These are phyloP conservation scores for Argyra leucocephala DNA, from an alignment of 2,888 invertebrate species.

Conservation along the genomic window DNA sequence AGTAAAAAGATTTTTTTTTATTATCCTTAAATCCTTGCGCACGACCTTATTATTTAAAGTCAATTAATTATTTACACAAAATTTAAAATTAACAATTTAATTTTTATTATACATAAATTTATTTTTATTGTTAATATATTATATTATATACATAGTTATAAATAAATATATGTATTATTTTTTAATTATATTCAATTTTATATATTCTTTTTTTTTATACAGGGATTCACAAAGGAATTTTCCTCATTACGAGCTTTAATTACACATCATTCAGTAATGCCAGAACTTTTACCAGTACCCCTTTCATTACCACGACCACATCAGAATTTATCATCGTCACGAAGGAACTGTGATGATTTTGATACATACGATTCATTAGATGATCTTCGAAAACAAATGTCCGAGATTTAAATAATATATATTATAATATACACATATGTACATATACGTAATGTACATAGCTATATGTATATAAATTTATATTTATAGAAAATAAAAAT, in stretches of 20 bases:
- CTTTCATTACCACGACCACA: slow-evolving; percentile 62
- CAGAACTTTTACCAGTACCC: slow-evolving; percentile 88
- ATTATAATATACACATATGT: neutral
- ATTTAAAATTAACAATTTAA: slow-evolving; percentile 9
- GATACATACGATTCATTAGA: slow-evolving; percentile 64
- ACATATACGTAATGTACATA: neutral
- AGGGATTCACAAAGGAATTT: slow-evolving; percentile 98
- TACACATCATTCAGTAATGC: slow-evolving; percentile 96
- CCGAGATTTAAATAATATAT: slow-evolving; percentile 41
- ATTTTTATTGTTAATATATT: slow-evolving; percentile 14
- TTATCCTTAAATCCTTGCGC: neutral
- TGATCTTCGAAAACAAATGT: slow-evolving; percentile 68
- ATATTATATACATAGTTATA: no score
- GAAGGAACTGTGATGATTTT: slow-evolving; percentile 59
- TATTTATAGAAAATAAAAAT: neutral
- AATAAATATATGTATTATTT: no score
- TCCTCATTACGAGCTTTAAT: slow-evolving; percentile 80
- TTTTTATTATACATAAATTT: slow-evolving; percentile 11
- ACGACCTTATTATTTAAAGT: neutral
- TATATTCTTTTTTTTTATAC: slow-evolving; percentile 31
- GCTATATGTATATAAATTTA: neutral
- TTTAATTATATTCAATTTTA: no score
- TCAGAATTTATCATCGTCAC: slow-evolving; percentile 25
- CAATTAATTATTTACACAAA: slow-evolving; percentile 8
- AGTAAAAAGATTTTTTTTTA: neutral